Evolutionary conservation across 2,888 invertebrate species (phyloP).

Genomic region (Hirtodrosophila alboralis): DNA sequence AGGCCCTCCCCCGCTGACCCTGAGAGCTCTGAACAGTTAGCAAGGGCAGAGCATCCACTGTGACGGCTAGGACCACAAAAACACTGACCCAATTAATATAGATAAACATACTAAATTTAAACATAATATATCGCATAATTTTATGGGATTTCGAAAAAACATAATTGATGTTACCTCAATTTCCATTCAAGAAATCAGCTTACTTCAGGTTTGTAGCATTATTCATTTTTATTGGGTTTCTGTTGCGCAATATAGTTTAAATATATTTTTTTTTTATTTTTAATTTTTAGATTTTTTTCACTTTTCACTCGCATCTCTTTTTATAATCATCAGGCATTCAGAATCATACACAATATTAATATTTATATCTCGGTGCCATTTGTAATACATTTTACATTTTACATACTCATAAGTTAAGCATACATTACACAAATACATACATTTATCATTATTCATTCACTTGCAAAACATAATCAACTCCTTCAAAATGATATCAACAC

Average conservation of each 20-base stretch:
- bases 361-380: slow-evolving; percentile 49
- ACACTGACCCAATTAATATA: slow-evolving; percentile 38
- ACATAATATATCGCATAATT: no score
- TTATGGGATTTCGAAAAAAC: slow-evolving; percentile 4
- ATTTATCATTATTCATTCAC: slow-evolving; percentile 5
- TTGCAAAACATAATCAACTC: no score
- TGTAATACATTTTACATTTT: slow-evolving; percentile 62
- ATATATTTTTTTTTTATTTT: slow-evolving; percentile 29
- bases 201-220: slow-evolving; percentile 52
- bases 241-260: slow-evolving; percentile 45
- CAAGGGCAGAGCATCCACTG: slow-evolving; percentile 48
- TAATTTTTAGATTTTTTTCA: slow-evolving; percentile 23
- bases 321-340: slow-evolving; percentile 62
- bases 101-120: no score
- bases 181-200: background rate
- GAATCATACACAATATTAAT: slow-evolving; percentile 29
- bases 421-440: slow-evolving; percentile 46
- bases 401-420: slow-evolving; percentile 40
- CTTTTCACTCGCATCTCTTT: slow-evolving; percentile 37
- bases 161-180: background rate
- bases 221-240: slow-evolving; percentile 68
- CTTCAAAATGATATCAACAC: slow-evolving; percentile 26
- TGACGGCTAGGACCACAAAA: slow-evolving; percentile 33
- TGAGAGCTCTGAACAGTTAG: slow-evolving; percentile 21
- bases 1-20: slow-evolving; percentile 44